Percentiles rank a stretch among this genome's conserved stretches.
phyloP scores from a whole-genome alignment of 2,113 vertebrate genomes.

The Pygoscelis adeliae region DNA sequence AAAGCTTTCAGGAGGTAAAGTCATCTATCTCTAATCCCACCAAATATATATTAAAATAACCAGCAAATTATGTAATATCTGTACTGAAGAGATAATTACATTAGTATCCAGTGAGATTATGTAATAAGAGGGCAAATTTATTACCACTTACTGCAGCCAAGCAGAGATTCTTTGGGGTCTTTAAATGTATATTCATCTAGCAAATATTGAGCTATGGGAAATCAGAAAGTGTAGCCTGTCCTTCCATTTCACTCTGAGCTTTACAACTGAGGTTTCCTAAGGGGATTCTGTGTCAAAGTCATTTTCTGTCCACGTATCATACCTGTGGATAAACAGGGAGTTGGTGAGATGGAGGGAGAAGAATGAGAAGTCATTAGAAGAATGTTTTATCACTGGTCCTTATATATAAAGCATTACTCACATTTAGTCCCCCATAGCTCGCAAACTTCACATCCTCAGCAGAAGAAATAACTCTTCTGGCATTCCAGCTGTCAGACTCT shows the following conservation, averaged over 20 bases:
- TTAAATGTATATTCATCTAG: not conserved
- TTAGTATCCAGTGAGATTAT: not conserved
- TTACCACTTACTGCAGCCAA: not conserved
- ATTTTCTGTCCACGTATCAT: not conserved
- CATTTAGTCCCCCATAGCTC: not conserved
- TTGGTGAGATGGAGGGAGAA: not conserved
- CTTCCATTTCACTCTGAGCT: not conserved
- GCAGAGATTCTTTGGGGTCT: not conserved
- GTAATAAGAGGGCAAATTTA: not conserved
- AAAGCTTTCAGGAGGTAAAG: not conserved
- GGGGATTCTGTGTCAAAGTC: not conserved
- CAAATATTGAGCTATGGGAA: not conserved
- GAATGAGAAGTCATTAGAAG: not conserved
- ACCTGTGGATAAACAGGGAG: not conserved
- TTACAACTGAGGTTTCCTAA: not conserved
- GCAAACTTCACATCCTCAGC: not conserved
- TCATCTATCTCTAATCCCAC: not conserved
- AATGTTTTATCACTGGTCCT: not conserved
- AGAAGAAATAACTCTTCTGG: not conserved
- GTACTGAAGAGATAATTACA: not conserved
- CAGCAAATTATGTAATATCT: not conserved
- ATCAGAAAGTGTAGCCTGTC: not conserved
- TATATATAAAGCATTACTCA: not conserved
- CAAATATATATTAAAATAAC: not conserved
- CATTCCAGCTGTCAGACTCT: not conserved